These are phyloP conservation scores for human DNA, from an alignment of 2,113 vertebrate species.

Conservation along the genomic window GRCh38 chr9:70162001-70162500, in stretches of 20 bases:
- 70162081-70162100: conserved; percentile 15
- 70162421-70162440: not conserved
- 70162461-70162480: not conserved
- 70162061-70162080: not conserved
- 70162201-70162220: not conserved
- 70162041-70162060: conserved; percentile 43
- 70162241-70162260: not conserved
- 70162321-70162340: not conserved
- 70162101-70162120: not conserved
- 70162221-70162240: not conserved
- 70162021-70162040: conserved; percentile 3
- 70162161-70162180: not conserved
- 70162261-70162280: conserved; percentile 6
- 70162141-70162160: conserved; percentile 19
- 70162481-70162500: not conserved
- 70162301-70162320: conserved; percentile 1
- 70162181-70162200: conserved; percentile 15
- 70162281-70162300: not conserved
- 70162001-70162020: conserved; percentile 10
- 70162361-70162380: not conserved
- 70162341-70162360: not conserved
- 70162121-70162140: conserved; percentile 3
- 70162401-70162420: not conserved
- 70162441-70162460: not conserved
- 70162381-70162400: not conserved